phyloP scores from a whole-genome alignment of 2,888 invertebrate species.

The Drosophila mayaguana region DNA sequence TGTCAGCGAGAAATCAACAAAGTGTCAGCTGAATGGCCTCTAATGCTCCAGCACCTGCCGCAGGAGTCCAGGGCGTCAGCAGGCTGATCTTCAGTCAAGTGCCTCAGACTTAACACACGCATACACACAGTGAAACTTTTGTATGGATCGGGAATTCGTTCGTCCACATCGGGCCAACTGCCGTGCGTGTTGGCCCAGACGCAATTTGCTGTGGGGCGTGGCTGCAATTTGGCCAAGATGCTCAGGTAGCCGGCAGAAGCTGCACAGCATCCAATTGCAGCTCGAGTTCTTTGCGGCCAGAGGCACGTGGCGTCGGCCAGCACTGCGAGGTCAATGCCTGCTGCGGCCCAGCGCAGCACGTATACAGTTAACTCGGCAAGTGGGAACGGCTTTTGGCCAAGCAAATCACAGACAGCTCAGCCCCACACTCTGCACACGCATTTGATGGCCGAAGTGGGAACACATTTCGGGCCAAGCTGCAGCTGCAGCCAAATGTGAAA shows the following conservation, averaged over 20 bases:
- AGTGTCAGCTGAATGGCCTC: constrained; percentile 70
- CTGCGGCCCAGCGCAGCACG: not conserved
- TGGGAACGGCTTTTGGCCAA: constrained; percentile 4
- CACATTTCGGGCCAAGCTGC: not conserved
- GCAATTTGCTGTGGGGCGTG: constrained; percentile 62
- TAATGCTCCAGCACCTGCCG: constrained; percentile 63
- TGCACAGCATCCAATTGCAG: constrained; percentile 44
- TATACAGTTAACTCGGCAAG: constrained; percentile 10
- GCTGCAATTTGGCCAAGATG: constrained; percentile 66
- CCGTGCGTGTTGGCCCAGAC: constrained; percentile 50
- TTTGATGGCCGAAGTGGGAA: not conserved
- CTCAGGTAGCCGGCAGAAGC: constrained; percentile 55
- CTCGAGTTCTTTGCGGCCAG: constrained; percentile 48
- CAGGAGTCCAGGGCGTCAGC: constrained; percentile 64
- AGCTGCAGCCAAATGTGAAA: not conserved
- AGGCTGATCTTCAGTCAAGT: constrained; percentile 60
- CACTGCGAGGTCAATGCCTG: constrained; percentile 59
- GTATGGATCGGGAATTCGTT: not conserved
- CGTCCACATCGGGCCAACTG: constrained; percentile 41
- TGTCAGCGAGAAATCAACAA: constrained; percentile 72
- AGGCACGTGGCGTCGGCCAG: constrained; percentile 63
- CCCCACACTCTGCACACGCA: not conserved
- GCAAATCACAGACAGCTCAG: not conserved
- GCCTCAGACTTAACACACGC: constrained; percentile 11
- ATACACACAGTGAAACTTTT: not conserved